These are phyloP conservation scores for Plagiodera versicolora DNA, from an alignment of 2,888 invertebrate genomes.

Conservation along the genomic window DNA sequence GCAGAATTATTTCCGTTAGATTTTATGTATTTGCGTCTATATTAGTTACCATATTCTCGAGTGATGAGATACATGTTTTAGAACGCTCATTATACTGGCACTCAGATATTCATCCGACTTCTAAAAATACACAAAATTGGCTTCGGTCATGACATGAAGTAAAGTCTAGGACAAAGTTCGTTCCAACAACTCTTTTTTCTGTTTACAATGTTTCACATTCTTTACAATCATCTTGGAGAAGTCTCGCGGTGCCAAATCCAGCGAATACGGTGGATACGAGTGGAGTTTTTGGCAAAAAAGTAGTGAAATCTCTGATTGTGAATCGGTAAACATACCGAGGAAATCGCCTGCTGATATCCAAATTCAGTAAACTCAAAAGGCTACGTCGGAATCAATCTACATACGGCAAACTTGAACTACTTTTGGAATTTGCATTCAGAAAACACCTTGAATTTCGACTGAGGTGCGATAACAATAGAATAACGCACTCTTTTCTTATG, in stretches of 20 bases:
- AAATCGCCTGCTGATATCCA: no score
- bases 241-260: no score
- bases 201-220: not conserved
- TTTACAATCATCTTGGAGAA: no score
- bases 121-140: slow-evolving; percentile 12
- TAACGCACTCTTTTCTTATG: not conserved
- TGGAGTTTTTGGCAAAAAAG: no score
- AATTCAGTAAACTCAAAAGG: not conserved
- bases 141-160: not conserved
- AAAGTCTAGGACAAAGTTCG: not conserved
- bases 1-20: slow-evolving; percentile 32
- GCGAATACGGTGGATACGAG: no score
- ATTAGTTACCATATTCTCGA: slow-evolving; percentile 18
- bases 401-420: not conserved
- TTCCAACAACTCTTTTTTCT: not conserved
- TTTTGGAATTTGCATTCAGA: not conserved
- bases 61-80: slow-evolving; percentile 13
- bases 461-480: not conserved
- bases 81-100: slow-evolving; percentile 12
- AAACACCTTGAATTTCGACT: not conserved
- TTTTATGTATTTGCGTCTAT: slow-evolving; percentile 23
- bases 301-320: no score
- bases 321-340: no score
- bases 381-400: not conserved
- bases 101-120: slow-evolving; percentile 2